Conservation (phyloP, 2,797 vertebrate genomes). For the Myotis planiceps region DNA sequence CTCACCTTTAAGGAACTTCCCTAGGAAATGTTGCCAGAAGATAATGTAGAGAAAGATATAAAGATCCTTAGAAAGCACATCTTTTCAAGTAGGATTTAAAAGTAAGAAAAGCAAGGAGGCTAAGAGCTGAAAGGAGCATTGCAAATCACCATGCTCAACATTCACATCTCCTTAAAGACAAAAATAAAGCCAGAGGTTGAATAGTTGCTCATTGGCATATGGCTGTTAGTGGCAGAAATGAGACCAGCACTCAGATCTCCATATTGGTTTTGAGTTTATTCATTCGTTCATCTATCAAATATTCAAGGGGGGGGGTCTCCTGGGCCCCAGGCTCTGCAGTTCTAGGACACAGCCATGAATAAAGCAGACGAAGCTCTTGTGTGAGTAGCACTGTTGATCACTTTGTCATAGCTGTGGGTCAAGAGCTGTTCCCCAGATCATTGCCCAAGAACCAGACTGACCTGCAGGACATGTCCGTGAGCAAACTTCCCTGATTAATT, state of each 20-base stretch:
- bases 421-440: constrained; percentile 24
- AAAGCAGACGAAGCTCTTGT: not conserved
- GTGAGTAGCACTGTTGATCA: not conserved
- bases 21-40: not conserved
- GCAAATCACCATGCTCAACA: not conserved
- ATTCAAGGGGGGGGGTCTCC: not conserved
- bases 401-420: constrained; percentile 46
- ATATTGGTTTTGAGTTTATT: not conserved
- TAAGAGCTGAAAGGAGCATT: not conserved
- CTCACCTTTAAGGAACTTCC: not conserved
- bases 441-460: constrained; percentile 58
- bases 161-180: not conserved
- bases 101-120: not conserved
- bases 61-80: not conserved
- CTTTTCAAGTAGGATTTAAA: not conserved
- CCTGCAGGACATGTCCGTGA: constrained; percentile 44
- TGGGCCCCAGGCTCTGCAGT: not conserved
- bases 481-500: constrained; percentile 49
- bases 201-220: not conserved
- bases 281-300: not conserved
- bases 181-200: not conserved
- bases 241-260: not conserved
- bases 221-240: not conserved
- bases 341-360: not conserved
- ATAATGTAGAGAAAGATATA: not conserved